Base-by-base conservation (phyloP, 2,113 vertebrate species). In the Sceloporus undulatus region DNA sequence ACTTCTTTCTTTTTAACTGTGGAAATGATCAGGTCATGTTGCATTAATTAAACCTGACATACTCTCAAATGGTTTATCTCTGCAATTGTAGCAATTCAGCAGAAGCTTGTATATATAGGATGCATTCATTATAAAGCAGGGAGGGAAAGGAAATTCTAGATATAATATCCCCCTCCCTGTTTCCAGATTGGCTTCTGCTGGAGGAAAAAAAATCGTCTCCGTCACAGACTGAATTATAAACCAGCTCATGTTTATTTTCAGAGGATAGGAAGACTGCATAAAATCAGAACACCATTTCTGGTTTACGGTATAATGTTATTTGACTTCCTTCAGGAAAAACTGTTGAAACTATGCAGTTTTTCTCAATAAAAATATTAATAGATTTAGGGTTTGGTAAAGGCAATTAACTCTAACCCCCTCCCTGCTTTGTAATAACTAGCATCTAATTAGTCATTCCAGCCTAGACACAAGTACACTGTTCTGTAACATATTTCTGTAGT, bases 31-130 rank as follows among this genome's bases (percentile, higher is more conserved):
- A 93, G 95, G 95, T 96, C 95, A 92, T 94, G 95, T 97, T 96
- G 95, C 94, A 94, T 96, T 97, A 97, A 97, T 97, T 97, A 97
- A 95, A 95, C 92, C 95, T 96, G 96, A 96, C 96, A 92, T 89
- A 93, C 73, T 95, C 95, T 95, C 95, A 96, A 97, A 96, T 95
- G 96, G 94, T 94, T 97, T 97, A 96, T 96, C 94, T 96, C 93
- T 93, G 94, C 93, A 91, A 92, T 96, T 95, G 95, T 94, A 95
- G 93, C 92, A 92, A 94, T 95, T 95, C 89, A 81, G 90, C 88
- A 92, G 92, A 94, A 93, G 9, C 0, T 18, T 79, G 91, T 85
- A 87, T 90, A 95, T 94, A 95, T 10, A 87, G 94, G 87, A 90
- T 91, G 82, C 94, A 81, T 95, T 92, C 76, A 23, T 93, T 92